Evolutionary conservation across 1,140 invertebrate species (phyloP).

Genomic region (Phocides pigmalion): DNA sequence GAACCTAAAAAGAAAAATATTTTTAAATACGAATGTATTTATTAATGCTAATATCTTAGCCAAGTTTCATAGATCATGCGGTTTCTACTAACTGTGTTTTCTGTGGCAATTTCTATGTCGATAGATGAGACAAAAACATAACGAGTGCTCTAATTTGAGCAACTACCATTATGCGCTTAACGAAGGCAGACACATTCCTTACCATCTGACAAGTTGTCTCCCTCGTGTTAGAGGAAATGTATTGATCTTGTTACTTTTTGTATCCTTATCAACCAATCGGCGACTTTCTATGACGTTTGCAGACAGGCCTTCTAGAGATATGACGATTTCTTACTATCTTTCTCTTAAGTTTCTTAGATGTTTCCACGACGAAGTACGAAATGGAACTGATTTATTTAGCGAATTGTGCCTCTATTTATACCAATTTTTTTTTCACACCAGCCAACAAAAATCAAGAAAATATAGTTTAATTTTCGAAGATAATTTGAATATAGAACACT

Average conservation of each 20-base stretch:
- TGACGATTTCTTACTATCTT: background rate
- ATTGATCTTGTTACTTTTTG: constrained; percentile 1
- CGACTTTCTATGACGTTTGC: background rate
- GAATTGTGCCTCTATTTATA: too few species aligned
- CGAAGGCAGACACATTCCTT: constrained; percentile 4
- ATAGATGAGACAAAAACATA: constrained; percentile 3
- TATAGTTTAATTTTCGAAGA: too few species aligned
- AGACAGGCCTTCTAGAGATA: background rate
- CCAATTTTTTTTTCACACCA: too few species aligned
- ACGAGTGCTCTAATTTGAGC: constrained; percentile 19
- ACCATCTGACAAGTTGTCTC: background rate
- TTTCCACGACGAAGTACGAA: too few species aligned
- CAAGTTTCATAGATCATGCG: too few species aligned
- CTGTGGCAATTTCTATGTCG: constrained; percentile 12
- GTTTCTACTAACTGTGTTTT: background rate
- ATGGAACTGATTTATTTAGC: too few species aligned
- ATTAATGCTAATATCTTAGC: too few species aligned
- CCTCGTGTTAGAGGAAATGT: background rate
- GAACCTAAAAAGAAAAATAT: background rate
- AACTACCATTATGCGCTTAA: constrained; percentile 9
- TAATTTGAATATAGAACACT: too few species aligned
- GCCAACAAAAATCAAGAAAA: too few species aligned
- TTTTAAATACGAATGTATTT: too few species aligned
- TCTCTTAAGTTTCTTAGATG: too few species aligned
- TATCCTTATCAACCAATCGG: background rate